Conservation (phyloP, 2,888 invertebrate species). For the Gnatocerus cornutus region DNA sequence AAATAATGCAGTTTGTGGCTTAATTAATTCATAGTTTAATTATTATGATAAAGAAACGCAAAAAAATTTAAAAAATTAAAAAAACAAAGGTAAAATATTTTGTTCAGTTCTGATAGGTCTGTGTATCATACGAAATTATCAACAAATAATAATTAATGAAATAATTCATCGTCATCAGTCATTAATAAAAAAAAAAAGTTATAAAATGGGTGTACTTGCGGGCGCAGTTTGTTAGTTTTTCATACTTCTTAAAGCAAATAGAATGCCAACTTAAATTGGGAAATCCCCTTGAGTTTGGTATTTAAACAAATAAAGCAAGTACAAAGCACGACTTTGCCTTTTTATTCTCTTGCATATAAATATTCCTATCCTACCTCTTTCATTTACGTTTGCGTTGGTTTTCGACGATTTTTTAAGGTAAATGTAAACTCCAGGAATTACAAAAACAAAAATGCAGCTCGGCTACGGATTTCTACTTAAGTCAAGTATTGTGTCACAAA, state of each 20-base stretch:
- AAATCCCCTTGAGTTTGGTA: constrained; percentile 21
- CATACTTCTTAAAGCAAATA: constrained; percentile 35
- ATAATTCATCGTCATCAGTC: constrained; percentile 41
- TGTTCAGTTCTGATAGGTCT: constrained; percentile 41
- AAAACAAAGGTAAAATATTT: constrained; percentile 41
- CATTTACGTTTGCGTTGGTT: no score
- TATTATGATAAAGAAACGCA: constrained; percentile 27
- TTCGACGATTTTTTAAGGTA: no score
- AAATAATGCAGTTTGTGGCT: constrained; percentile 47
- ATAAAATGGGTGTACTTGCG: constrained; percentile 39
- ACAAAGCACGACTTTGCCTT: constrained; percentile 12
- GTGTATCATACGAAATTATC: constrained; percentile 41
- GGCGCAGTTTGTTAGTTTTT: constrained; percentile 20
- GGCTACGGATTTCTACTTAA: no score
- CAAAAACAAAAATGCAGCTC: no score
- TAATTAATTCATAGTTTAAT: constrained; percentile 44
- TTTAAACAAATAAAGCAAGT: constrained; percentile 37
- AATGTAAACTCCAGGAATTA: no score
- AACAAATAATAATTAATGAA: constrained; percentile 34
- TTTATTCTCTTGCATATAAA: background rate
- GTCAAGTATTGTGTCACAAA: no score
- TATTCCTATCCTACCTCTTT: background rate
- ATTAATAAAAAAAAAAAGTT: constrained; percentile 41
- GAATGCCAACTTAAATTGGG: constrained; percentile 7
- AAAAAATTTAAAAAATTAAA: constrained; percentile 34